These are phyloP conservation scores for Paradisaea rubra DNA, from an alignment of 2,113 vertebrate species.

Conservation along the genomic window DNA sequence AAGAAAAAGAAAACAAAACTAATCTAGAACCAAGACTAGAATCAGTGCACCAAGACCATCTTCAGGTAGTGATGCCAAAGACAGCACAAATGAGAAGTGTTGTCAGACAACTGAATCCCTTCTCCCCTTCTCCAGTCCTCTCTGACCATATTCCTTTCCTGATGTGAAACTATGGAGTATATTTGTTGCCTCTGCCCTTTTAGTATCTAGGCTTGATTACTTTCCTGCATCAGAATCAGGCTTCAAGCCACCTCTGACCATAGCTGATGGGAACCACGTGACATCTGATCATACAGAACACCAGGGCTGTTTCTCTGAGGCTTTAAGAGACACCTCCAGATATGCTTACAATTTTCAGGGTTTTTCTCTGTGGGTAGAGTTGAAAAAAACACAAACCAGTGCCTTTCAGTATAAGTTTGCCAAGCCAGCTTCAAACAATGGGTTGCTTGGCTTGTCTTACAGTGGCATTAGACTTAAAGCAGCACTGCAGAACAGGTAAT, in stretches of 20 bases:
- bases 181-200: neutral
- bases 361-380: neutral
- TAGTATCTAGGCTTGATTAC: neutral
- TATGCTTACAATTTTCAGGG: neutral
- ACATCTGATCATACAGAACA: neutral
- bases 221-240: neutral
- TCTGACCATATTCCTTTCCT: neutral
- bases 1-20: neutral
- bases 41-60: neutral
- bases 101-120: neutral
- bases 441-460: neutral
- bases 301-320: neutral
- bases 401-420: neutral
- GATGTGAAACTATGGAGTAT: neutral
- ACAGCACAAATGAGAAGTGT: neutral
- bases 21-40: neutral
- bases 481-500: neutral
- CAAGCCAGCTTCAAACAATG: neutral
- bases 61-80: neutral
- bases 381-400: rapidly evolving
- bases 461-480: neutral
- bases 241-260: neutral
- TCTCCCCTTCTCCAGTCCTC: neutral
- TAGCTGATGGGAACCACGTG: neutral
- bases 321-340: neutral